Conservation (phyloP, 2,113 vertebrate species). For the Corythaixoides concolor region DNA sequence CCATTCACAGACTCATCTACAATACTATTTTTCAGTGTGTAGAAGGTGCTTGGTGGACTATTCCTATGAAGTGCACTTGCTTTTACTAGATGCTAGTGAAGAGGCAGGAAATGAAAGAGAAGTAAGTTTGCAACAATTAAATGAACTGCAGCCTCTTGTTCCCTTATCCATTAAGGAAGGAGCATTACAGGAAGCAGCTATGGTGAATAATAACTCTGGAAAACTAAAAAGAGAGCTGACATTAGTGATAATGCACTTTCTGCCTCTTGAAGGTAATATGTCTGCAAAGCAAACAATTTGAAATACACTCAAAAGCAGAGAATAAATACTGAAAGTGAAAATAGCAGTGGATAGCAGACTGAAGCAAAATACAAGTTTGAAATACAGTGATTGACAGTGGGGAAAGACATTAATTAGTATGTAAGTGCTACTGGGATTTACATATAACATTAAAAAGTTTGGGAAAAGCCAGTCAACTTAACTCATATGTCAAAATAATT, state of each 20-base stretch:
- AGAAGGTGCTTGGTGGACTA: background rate
- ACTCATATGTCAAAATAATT: constrained; percentile 48
- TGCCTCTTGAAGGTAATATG: constrained; percentile 14
- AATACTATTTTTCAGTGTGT: background rate
- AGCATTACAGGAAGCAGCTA: constrained; percentile 46
- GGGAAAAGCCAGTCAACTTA: background rate
- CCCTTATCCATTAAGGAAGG: constrained; percentile 43
- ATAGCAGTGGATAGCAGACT: background rate
- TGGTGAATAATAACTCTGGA: constrained; percentile 46
- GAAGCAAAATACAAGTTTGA: constrained; percentile 1
- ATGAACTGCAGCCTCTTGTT: constrained; percentile 26
- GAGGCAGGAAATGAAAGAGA: constrained; percentile 26
- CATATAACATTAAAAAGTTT: background rate
- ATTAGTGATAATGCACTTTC: constrained; percentile 58
- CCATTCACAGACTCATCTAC: background rate
- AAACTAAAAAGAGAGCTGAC: constrained; percentile 57
- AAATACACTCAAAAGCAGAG: constrained; percentile 19
- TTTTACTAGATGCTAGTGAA: constrained; percentile 24
- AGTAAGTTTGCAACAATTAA: constrained; percentile 53
- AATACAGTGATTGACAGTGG: background rate
- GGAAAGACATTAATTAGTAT: background rate
- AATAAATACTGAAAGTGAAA: constrained; percentile 48
- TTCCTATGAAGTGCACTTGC: background rate
- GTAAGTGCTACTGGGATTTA: constrained; percentile 39
- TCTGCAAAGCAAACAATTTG: constrained; percentile 50